Conservation (phyloP, 2,797 vertebrate genomes). For the Leucoraja ocellata region DNA sequence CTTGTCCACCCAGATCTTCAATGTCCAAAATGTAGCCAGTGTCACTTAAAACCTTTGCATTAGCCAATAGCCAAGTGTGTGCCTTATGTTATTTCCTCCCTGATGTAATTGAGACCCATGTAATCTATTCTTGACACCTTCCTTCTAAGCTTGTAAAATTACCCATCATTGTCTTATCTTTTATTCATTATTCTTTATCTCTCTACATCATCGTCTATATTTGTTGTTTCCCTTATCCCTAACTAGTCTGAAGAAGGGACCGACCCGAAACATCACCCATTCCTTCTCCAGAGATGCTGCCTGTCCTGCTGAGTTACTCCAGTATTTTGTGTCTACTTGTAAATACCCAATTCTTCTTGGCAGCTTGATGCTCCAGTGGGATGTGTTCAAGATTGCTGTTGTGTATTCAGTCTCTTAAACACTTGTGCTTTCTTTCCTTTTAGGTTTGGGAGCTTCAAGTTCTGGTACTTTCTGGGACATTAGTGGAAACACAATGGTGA, state of each 20-base stretch:
- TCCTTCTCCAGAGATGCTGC: too few relatives aligned
- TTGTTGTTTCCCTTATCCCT: too few relatives aligned
- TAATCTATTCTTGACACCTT: neutral
- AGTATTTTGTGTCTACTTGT: neutral
- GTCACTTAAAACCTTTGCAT: neutral
- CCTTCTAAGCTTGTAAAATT: neutral
- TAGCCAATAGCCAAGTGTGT: neutral
- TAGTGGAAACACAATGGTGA: slow-evolving; percentile 85
- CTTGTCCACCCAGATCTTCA: neutral
- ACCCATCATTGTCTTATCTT: too few relatives aligned
- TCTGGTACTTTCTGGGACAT: slow-evolving; percentile 83
- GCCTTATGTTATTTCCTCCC: neutral
- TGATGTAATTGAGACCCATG: neutral
- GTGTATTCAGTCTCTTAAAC: neutral
- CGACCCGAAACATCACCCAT: too few relatives aligned
- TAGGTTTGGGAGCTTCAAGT: slow-evolving; percentile 76
- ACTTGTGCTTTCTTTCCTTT: neutral
- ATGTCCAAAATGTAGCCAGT: neutral
- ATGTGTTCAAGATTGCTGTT: neutral
- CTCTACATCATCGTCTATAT: too few relatives aligned
- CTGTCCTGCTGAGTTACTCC: too few relatives aligned
- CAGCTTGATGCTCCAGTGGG: neutral
- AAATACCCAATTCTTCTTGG: neutral
- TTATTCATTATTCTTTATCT: too few relatives aligned
- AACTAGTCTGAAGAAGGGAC: too few relatives aligned